Base-by-base conservation (phyloP, 2,113 vertebrate genomes). In the Microtus montanus region DNA sequence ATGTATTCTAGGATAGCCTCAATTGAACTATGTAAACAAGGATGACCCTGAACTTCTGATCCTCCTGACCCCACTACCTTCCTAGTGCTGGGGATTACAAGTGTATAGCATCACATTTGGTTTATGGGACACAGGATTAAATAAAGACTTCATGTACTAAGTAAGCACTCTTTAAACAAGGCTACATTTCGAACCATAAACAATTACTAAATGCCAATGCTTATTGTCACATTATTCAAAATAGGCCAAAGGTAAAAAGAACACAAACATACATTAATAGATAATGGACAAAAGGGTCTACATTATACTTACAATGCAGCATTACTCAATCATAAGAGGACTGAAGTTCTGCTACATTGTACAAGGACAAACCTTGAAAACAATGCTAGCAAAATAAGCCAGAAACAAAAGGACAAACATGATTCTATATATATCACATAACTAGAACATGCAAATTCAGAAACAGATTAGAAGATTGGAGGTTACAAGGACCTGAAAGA, bases 371-470 rank as follows among this genome's bases (percentile, higher is more conserved):
- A 80, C 52, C 24, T 24, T 93, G 49, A 88, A 61, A 88, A 82
- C 15, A 89, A 7, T 35, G 30, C 11, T 49, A 61, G 26, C 82
- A 78, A 93, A 88, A 64, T 63, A 93, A 93, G 38, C n/a, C 66
- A 88, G 20, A 80, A 30, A 93, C 30, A 88, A 80, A 71, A 63
- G 33, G 30, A 52, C 38, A 73, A 84, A 49, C 30, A 70, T 87
- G 63, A 93, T 44, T 80, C 84, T 70, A 87, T 24, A 70, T 54
- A 82, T 30, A 58, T 58, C 63, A 44, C 6, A 71, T 70, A 58
- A 44, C 77, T 80, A 63, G 78, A 73, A 63, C 12, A 88, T 78
- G 33, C 44, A 73, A 93, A 89, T 41, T 93, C 6, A 93, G n/a
- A 71, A 41, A 49, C 64, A 64, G 52, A 87, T 30, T 41, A 49